Evolutionary conservation across 2,888 invertebrate species (phyloP).

Genomic region (Peribatodes rhomboidaria): DNA sequence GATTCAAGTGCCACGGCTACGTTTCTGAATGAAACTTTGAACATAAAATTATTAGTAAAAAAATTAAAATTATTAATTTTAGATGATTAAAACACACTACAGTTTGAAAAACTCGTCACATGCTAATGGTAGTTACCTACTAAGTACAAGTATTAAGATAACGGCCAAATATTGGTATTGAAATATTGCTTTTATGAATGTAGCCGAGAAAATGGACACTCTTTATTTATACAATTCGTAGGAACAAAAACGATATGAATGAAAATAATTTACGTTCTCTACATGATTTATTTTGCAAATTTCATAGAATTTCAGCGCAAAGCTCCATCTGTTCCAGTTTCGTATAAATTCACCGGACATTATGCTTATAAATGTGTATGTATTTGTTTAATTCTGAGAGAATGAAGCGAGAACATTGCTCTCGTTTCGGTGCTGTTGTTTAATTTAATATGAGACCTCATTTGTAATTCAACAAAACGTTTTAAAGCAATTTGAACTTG

Average conservation of each 20-base stretch:
- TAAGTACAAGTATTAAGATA: not conserved
- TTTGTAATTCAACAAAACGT: constrained; percentile 30
- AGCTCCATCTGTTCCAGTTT: constrained; percentile 56
- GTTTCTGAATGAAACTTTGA: no score
- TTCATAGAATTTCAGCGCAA: constrained; percentile 15
- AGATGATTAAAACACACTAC: no score
- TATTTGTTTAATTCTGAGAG: constrained; percentile 22
- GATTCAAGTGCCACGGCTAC: no score
- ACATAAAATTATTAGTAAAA: no score
- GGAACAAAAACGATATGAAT: not conserved
- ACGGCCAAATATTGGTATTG: not conserved
- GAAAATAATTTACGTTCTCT: constrained; percentile 6
- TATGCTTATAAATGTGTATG: constrained; percentile 47
- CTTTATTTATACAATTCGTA: not conserved
- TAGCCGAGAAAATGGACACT: not conserved
- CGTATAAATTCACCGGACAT: constrained; percentile 61
- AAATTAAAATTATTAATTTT: no score
- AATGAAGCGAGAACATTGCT: constrained; percentile 13
- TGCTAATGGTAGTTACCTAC: no score
- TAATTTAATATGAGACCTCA: constrained; percentile 27
- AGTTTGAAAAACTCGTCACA: no score
- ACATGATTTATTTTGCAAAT: constrained; percentile 9
- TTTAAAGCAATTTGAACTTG: constrained; percentile 12
- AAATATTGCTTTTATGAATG: not conserved
- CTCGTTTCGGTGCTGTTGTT: constrained; percentile 17